Evolutionary conservation across 2,888 invertebrate genomes (phyloP), one percentile per base, ranked within the genome.

Genomic region (Pyrocoelia pectoralis): DNA sequence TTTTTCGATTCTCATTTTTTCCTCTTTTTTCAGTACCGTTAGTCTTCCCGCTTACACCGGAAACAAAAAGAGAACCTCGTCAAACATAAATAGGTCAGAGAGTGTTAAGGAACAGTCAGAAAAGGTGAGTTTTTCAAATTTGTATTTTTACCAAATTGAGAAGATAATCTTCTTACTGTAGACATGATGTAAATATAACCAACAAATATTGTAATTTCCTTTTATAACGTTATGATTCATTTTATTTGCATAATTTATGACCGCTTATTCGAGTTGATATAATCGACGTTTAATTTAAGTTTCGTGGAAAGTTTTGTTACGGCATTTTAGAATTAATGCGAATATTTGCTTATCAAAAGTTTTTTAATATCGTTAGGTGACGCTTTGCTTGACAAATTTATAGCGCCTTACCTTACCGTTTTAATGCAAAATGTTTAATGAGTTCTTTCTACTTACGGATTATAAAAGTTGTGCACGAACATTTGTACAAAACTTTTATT

Each of bases 51-150:
- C 74, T 49, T 75, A 77, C 57, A 72, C 77, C 49, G 77, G 77
- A 59, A 76, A 76, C 68, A 79, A 78, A 70, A 76, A 76, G 69
- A 76, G 74, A 63, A 66, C 73, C 60, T 72, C 75, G 60, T 77
- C 75, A 55, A 78, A 79, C 65, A 81, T 82, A 66, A 81, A 80
- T 66, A 73, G 82, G 67, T 82, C 82, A 50, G 82, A 80, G 69
- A 82, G 82, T 72, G 81, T 81, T 14, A 82, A 81, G 64, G 81
- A 82, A 70, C 80, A 80, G 62, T 78, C 81, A n/a, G 82, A 82
- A 74, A 82, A 81, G 76, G 75, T 74, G 56, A 67, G 71, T 56
- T 54, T 49, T 3, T 24, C 6, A n/a, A n/a, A n/a, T 24, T 24
- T 24, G 24, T 24, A 24, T 24, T 24, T 24, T 24, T 6, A 6